Percentiles rank a stretch among this genome's conserved stretches.
Conservation (phyloP, 2,888 invertebrate species). For the Leucophenga montana region DNA sequence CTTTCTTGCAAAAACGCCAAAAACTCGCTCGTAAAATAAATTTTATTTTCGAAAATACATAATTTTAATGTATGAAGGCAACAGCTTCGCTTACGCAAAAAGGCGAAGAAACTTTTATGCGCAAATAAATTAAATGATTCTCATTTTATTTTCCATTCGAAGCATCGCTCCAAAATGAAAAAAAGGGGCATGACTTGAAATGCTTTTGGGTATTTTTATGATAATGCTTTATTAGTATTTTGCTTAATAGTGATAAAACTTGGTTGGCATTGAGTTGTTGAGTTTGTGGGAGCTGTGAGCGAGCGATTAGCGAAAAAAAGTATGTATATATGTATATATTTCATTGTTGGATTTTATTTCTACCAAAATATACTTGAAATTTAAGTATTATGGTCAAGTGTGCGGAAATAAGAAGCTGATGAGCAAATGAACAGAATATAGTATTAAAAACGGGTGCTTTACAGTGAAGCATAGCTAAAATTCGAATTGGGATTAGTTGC, state of each 20-base stretch:
- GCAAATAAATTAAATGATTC: constrained; percentile 23
- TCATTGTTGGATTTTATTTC: too few species aligned
- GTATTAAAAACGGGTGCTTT: too few species aligned
- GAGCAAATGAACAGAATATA: too few species aligned
- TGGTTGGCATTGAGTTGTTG: background rate
- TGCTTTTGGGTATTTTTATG: constrained; percentile 14
- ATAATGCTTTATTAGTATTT: constrained; percentile 13
- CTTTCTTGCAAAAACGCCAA: background rate
- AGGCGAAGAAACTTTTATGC: constrained; percentile 21
- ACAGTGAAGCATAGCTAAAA: too few species aligned
- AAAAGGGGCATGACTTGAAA: constrained; percentile 5
- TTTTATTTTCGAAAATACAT: constrained; percentile 52
- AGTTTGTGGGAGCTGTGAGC: background rate
- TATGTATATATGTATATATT: too few species aligned
- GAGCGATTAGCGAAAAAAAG: too few species aligned
- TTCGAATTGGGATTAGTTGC: too few species aligned
- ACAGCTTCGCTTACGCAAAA: background rate
- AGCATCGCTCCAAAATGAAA: too few species aligned
- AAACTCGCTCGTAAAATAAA: constrained; percentile 52
- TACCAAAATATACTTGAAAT: too few species aligned
- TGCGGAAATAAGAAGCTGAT: too few species aligned
- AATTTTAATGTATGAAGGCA: constrained; percentile 57
- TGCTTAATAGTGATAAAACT: constrained; percentile 9
- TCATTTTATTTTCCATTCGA: background rate
- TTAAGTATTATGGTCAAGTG: too few species aligned